A percentile compares a stretch with the other conserved stretches of the same genome.
phyloP scores from a whole-genome alignment of 2,113 vertebrate species.

The Cyprinodon brontotheroides region DNA sequence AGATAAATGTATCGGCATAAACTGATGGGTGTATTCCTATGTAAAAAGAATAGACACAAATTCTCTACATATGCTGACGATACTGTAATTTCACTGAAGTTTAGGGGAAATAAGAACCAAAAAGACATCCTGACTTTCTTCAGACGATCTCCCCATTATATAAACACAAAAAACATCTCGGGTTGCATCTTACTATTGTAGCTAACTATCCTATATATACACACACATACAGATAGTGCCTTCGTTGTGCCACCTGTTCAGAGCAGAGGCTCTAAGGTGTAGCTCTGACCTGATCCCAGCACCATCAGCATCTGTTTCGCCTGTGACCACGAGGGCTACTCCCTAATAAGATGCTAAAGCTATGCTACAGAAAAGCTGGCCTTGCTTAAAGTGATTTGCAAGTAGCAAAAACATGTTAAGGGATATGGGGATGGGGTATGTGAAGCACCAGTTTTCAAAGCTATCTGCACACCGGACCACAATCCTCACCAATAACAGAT shows the following conservation, averaged over 20 bases:
- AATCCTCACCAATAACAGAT: slow-evolving; percentile 8
- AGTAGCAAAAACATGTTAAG: slow-evolving; percentile 56
- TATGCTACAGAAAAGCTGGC: slow-evolving; percentile 69
- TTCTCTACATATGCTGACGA: background rate
- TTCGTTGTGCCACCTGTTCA: slow-evolving; percentile 30
- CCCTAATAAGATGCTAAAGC: slow-evolving; percentile 60
- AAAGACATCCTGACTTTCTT: slow-evolving; percentile 15
- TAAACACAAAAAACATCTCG: slow-evolving; percentile 43
- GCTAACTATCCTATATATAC: slow-evolving; percentile 14
- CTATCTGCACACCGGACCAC: slow-evolving; percentile 23
- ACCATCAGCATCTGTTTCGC: slow-evolving; percentile 26
- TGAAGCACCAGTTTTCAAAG: slow-evolving; percentile 69
- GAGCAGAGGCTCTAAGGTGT: slow-evolving; percentile 27
- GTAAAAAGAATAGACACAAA: background rate
- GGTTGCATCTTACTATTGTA: slow-evolving; percentile 13
- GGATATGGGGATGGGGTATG: slow-evolving; percentile 36
- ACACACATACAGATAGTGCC: slow-evolving; percentile 15
- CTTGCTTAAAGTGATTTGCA: slow-evolving; percentile 53
- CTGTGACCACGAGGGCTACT: slow-evolving; percentile 21
- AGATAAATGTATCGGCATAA: slow-evolving; percentile 3
- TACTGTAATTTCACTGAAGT: background rate
- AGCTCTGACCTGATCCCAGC: slow-evolving; percentile 43
- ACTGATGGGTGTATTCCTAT: background rate
- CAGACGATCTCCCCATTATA: slow-evolving; percentile 12
- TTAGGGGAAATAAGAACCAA: background rate